Base-by-base conservation (phyloP, 2,113 vertebrate genomes). In the Gymnorhina tibicen region DNA sequence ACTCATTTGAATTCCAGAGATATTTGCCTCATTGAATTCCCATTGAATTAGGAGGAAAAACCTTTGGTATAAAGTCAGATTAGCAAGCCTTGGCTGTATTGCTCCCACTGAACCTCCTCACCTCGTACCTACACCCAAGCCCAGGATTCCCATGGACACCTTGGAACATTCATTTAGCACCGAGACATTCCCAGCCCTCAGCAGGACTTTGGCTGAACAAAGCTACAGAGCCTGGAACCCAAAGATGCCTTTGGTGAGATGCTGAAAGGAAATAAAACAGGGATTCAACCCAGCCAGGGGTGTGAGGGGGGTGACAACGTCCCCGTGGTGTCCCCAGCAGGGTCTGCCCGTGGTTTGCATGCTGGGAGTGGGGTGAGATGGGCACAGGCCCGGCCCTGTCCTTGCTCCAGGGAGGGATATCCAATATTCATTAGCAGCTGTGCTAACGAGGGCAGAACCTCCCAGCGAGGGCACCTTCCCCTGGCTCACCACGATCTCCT, bases 191-290 rank as follows among this genome's bases (percentile, higher is more conserved):
- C 39, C 81, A 47, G 10, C n/a, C 84, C 76, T 58, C 85, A 42
- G 78, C 82, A 67, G 89, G 89, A 27, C 79, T 95, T 91, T 92
- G 83, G 32, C 77, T 19, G 33, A 62, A 50, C 76, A 35, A 76
- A 79, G 23, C 83, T 78, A 17, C 44, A 9, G 76, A 60, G 62
- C 72, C 55, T 20, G 13, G 39, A 30, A 20, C 68, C 69, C 35
- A 27, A 6, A 50, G 63, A 83, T 58, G 92, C 95, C 96, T 97
- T 97, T 96, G 97, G 95, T 95, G 97, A 95, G 69, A 66, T 0
- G 58, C 74, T 78, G 23, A 78, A 95, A 62, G 22, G 18, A 78
- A 80, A 60, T 0, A 4, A 50, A 87, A 12, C 1, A 9, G 91
- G 15, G 47, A 35, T 8, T 16, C 15, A 35, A 55, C 5, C 35